Evolutionary conservation across 2,888 invertebrate genomes (phyloP).

Genomic region (Xiphydria camelus): DNA sequence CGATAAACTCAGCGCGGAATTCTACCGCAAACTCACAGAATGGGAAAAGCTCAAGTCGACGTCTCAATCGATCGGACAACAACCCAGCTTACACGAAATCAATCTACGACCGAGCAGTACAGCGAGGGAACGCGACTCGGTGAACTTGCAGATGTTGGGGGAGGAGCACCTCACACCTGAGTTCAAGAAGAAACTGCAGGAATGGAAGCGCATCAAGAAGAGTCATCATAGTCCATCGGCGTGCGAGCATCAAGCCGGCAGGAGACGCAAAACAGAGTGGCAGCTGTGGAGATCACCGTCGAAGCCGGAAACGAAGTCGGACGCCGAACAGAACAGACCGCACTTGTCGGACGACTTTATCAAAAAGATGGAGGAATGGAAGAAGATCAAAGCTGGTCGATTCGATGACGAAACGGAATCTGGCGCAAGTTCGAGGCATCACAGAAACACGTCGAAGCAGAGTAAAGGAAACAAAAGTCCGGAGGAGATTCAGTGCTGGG

Average conservation of each 20-base stretch:
- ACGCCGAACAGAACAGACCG: conserved; percentile 62
- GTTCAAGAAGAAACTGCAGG: conserved; percentile 80
- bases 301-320: conserved; percentile 32
- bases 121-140: conserved; percentile 19
- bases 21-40: conserved; percentile 72
- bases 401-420: conserved; percentile 60
- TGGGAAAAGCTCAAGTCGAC: conserved; percentile 59
- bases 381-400: conserved; percentile 70
- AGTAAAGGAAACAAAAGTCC: conserved; percentile 51
- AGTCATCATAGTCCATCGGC: conserved; percentile 40
- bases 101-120: background rate
- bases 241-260: conserved; percentile 42
- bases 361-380: conserved; percentile 86
- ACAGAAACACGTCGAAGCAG: conserved; percentile 31
- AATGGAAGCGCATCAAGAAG: conserved; percentile 80
- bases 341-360: conserved; percentile 81
- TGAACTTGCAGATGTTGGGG: conserved; percentile 50
- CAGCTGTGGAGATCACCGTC: conserved; percentile 63
- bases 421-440: conserved; percentile 57
- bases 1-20: conserved; percentile 73
- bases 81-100: conserved; percentile 31
- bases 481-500: conserved; percentile 63
- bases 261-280: conserved; percentile 65
- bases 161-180: conserved; percentile 78
- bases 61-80: conserved; percentile 18